Conservation (phyloP, 2,113 vertebrate species). For the Zosterops lateralis region DNA sequence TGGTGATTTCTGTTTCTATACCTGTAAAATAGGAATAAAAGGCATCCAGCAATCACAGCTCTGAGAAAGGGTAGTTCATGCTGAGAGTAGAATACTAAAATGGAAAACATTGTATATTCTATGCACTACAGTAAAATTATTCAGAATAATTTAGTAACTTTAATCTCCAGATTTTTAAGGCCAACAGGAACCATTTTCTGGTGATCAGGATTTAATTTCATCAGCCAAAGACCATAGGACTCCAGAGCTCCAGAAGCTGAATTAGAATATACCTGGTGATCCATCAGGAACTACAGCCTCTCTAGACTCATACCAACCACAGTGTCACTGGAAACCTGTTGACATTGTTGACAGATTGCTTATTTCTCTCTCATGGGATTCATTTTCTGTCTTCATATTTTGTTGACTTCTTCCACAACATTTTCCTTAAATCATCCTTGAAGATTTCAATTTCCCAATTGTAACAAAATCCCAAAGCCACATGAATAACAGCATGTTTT, state of each 20-base stretch:
- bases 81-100: not conserved
- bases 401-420: not conserved
- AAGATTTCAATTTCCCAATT: constrained; percentile 16
- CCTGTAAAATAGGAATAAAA: not conserved
- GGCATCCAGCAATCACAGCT: not conserved
- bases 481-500: not conserved
- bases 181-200: not conserved
- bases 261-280: not conserved
- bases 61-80: not conserved
- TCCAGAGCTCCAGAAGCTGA: not conserved
- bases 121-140: not conserved
- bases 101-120: not conserved
- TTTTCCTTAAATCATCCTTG: not conserved
- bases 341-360: not conserved
- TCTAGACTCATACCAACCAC: not conserved
- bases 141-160: not conserved
- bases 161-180: not conserved
- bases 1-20: not conserved
- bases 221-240: not conserved
- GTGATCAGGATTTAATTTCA: not conserved
- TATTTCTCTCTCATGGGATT: not conserved
- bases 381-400: not conserved
- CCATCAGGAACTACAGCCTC: not conserved
- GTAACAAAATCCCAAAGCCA: not conserved
- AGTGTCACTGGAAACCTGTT: not conserved